A percentile compares a stretch with the other conserved stretches of the same genome.
Evolutionary conservation across 2,888 invertebrate species (phyloP).

Genomic region (Thyatira batis): DNA sequence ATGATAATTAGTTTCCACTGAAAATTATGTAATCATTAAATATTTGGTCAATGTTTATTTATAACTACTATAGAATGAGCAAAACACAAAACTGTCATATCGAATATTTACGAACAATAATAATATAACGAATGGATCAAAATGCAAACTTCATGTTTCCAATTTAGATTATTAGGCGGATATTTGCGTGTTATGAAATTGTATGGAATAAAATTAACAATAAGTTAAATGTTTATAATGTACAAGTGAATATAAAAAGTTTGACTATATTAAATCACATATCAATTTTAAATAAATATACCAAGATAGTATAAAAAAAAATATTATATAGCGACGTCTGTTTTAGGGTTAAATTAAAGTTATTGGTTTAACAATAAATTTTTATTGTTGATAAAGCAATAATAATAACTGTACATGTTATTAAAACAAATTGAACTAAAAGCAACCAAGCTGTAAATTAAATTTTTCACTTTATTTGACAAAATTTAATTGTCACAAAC

Average conservation of each 20-base stretch:
- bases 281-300: too few species aligned
- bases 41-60: constrained; percentile 2
- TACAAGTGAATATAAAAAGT: too few species aligned
- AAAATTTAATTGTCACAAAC: constrained; percentile 27
- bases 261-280: too few species aligned
- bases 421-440: too few species aligned
- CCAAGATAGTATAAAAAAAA: too few species aligned
- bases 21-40: constrained; percentile 11
- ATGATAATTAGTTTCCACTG: constrained; percentile 5
- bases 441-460: constrained; percentile 36
- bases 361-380: too few species aligned
- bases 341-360: too few species aligned
- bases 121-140: not conserved
- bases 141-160: not conserved
- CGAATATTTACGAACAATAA: not conserved
- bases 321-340: too few species aligned
- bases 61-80: not conserved
- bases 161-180: not conserved
- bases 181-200: not conserved
- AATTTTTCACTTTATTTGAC: constrained; percentile 46
- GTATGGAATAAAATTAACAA: not conserved
- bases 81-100: not conserved
- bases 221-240: not conserved
- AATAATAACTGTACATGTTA: too few species aligned
- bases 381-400: too few species aligned